phyloP scores from a whole-genome alignment of 2,888 invertebrate species.

The Trichopria drosophilae region DNA sequence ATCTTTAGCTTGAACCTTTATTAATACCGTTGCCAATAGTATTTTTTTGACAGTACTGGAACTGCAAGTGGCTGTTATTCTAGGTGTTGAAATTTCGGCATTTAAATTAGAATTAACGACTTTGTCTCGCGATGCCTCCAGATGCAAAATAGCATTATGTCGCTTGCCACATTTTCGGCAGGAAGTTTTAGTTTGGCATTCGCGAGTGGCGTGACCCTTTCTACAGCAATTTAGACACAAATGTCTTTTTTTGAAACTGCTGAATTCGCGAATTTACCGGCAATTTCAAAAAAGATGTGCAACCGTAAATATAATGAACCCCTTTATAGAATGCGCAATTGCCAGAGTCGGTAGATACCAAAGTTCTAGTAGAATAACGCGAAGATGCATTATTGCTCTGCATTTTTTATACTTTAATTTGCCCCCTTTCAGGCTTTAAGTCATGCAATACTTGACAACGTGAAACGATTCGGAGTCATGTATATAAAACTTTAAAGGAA shows the following conservation, averaged over 20 bases:
- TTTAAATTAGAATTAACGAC: too few species aligned
- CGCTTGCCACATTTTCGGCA: neutral
- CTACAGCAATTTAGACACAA: neutral
- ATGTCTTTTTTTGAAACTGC: neutral
- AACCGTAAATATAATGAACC: neutral
- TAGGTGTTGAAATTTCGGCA: too few species aligned
- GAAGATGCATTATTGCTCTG: too few species aligned
- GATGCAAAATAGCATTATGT: neutral
- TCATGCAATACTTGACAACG: too few species aligned
- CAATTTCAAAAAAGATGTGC: neutral
- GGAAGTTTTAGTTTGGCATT: neutral
- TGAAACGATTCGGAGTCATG: too few species aligned
- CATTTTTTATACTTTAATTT: too few species aligned
- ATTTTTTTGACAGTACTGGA: too few species aligned
- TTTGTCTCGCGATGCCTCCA: neutral
- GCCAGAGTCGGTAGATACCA: neutral
- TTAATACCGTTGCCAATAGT: conserved; percentile 1
- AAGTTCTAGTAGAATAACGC: neutral
- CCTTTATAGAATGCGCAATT: conserved; percentile 1
- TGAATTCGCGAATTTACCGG: neutral
- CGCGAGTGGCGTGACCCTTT: conserved; percentile 1
- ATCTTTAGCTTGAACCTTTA: neutral
- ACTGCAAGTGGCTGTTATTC: too few species aligned
- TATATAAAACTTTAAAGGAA: too few species aligned
- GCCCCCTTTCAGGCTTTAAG: too few species aligned